Percentiles rank a stretch among this genome's conserved stretches.
Evolutionary conservation across 2,797 vertebrate genomes (phyloP).

Genomic region (Dicrostonyx torquatus): DNA sequence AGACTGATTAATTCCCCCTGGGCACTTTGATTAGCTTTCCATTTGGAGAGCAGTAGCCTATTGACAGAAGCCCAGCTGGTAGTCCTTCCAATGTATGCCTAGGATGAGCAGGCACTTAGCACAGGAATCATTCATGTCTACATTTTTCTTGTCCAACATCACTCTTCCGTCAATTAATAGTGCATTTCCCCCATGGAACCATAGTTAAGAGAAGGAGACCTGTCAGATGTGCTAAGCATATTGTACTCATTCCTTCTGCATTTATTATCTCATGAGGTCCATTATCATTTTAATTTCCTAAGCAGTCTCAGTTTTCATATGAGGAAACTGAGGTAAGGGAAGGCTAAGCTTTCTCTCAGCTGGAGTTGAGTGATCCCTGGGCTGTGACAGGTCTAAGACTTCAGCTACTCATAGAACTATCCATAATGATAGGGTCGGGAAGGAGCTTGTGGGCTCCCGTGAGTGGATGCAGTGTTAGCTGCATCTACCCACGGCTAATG

Average conservation of each 20-base stretch:
- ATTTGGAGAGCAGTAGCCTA: constrained; percentile 51
- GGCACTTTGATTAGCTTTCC: constrained; percentile 73
- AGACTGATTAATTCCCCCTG: constrained; percentile 65
- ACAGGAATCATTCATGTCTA: neutral
- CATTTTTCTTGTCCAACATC: neutral
- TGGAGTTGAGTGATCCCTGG: neutral
- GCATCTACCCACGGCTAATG: accelerated
- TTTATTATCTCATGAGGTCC: neutral
- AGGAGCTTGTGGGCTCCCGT: neutral
- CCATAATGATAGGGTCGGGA: neutral
- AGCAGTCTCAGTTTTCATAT: neutral
- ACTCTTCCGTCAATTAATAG: constrained; percentile 40
- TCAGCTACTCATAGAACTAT: neutral
- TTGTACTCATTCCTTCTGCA: neutral
- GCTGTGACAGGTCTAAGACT: neutral
- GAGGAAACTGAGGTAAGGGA: neutral
- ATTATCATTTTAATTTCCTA: neutral
- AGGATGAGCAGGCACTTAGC: constrained; percentile 10
- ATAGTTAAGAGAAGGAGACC: neutral
- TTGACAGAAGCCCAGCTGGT: constrained; percentile 51
- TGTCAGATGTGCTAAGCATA: neutral
- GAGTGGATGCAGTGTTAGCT: neutral
- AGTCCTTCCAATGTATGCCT: constrained; percentile 31
- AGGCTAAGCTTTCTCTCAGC: neutral
- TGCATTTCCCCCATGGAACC: neutral